Base-by-base conservation (phyloP, 2,888 invertebrate genomes). In the Dimorphilus gyrociliatus region DNA sequence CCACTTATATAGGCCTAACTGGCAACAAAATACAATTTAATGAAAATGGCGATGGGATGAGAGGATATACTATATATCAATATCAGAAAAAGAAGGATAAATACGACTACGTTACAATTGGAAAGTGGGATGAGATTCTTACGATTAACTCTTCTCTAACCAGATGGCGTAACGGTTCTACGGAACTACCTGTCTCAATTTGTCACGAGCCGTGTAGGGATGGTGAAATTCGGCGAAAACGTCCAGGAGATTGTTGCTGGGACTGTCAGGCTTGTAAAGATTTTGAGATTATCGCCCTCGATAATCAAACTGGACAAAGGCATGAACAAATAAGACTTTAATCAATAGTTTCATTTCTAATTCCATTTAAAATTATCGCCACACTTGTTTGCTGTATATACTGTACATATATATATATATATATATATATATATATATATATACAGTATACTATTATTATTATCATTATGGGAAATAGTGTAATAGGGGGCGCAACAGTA, bases 31-130 rank as follows among this genome's bases (percentile, higher is more conserved):
- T 71, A 24, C 61, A 63, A 45, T 75, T 76, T 56, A 74, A 76
- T 54, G 57, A 64, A 23, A 71, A 74, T 42, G 75, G 76, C 0
- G 76, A 76, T 51, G 74, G 75, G 16, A 70, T 69, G 36, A 73
- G 73, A 7, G 72, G 72, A 42, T 77, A 76, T 57, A 73, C 72
- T 47, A 72, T 77, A 41, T 76, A 72, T 54, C 76, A 76, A 49
- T 73, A 71, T 55, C 73, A 74, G 53, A 62, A 67, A 36, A 50
- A 53, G 33, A 67, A 65, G 18, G 42, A 40, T n/a, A 30, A 27
- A 5, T 56, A 47, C 32, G 48, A 47, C 19, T 61, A 60, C 35
- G 43, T 50, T 3, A 38, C 40, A 7, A 44, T 61, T 8, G 60
- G 60, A 6, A 51, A 53, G 37, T 75, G 75, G 74, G 70, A 68